phyloP scores from a whole-genome alignment of 2,797 vertebrate species.

The Heterohyrax brucei region DNA sequence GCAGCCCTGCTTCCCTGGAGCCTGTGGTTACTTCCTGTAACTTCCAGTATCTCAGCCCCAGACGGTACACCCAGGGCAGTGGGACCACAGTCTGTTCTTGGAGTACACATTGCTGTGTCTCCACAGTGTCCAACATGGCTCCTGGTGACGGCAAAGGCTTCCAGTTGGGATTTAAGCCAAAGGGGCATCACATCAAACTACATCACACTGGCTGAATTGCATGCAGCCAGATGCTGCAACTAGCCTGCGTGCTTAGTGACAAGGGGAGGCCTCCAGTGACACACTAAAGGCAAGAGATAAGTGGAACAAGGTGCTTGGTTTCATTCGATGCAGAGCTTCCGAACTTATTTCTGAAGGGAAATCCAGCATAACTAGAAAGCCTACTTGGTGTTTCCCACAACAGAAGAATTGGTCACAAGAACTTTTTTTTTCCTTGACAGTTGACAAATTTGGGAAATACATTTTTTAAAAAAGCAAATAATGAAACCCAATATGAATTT shows the following conservation, averaged over 20 bases:
- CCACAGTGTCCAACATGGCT: background rate
- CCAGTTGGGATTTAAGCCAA: background rate
- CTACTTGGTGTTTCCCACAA: conserved; percentile 50
- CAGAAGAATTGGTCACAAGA: conserved; percentile 12
- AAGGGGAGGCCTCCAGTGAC: background rate
- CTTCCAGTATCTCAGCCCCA: background rate
- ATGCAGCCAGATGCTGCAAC: background rate
- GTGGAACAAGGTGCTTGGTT: background rate
- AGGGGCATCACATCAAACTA: background rate
- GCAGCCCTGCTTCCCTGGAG: background rate
- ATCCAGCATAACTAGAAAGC: conserved; percentile 33
- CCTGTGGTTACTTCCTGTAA: background rate
- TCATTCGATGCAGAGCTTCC: background rate
- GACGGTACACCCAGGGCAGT: background rate
- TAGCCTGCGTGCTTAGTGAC: background rate
- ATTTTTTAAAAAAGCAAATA: conserved; percentile 28
- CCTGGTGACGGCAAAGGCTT: background rate
- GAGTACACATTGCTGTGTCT: background rate
- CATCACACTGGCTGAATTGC: background rate
- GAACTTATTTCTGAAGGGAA: conserved; percentile 40
- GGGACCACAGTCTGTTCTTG: background rate
- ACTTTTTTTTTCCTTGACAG: background rate
- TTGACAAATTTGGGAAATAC: conserved; percentile 17
- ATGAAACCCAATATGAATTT: background rate
- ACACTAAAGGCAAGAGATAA: background rate